phyloP scores from a whole-genome alignment of 30 jellyfish, hydroid and myxozoan genomes.

The Aurelia coerulea region DNA sequence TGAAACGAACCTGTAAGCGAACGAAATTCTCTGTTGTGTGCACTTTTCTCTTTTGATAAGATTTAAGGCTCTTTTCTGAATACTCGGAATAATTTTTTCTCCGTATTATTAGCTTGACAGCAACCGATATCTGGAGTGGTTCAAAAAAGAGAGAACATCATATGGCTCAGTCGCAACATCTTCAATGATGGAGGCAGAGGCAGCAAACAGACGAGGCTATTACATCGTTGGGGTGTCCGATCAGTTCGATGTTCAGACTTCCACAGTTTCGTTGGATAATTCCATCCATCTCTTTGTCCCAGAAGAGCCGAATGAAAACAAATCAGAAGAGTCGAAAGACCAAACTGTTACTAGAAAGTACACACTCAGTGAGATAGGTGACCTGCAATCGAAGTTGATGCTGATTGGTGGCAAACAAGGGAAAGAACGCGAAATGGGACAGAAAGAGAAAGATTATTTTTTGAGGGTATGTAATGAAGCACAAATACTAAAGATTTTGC shows the following conservation, averaged over 20 bases:
- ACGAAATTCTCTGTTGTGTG: too few relatives aligned
- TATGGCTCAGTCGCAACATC: conserved; percentile 80
- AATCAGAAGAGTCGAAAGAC: background rate
- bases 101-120: conserved; percentile 48
- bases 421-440: conserved; percentile 32
- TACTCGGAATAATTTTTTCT: too few relatives aligned
- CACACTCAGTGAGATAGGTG: conserved; percentile 60
- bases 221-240: conserved; percentile 55
- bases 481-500: background rate
- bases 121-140: conserved; percentile 73
- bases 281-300: conserved; percentile 17
- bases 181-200: conserved; percentile 76
- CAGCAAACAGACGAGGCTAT: conserved; percentile 69
- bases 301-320: conserved; percentile 28
- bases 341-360: conserved; percentile 26
- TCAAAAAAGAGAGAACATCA: conserved; percentile 68
- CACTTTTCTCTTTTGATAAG: too few relatives aligned
- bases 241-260: conserved; percentile 9
- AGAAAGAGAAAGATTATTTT: conserved; percentile 67
- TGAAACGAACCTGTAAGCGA: too few relatives aligned
- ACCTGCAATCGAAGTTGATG: conserved; percentile 77
- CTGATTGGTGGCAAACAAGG: conserved; percentile 68
- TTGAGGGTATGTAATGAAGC: conserved; percentile 40
- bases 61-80: too few relatives aligned
- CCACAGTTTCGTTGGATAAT: conserved; percentile 28